Base-by-base conservation (phyloP, 1,140 invertebrate genomes). In the Penaeus indicus region DNA sequence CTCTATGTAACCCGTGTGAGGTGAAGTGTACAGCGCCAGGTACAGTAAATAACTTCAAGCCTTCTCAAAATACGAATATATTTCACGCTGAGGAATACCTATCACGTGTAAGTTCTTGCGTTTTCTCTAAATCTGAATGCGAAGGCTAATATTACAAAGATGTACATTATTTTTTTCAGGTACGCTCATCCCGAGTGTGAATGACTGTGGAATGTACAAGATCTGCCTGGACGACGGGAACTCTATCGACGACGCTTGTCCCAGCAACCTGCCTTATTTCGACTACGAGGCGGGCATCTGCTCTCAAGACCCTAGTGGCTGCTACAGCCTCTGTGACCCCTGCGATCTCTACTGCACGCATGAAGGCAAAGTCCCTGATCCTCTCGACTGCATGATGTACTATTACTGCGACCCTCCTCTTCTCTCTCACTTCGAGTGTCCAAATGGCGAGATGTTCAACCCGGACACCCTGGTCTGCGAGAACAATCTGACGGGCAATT, bases 361-460 rank as follows among this genome's bases (percentile, higher is more conserved):
- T 1, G 62, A 82, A n/a, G 86, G 86, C 21, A 67, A 64, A 27
- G 38, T 88, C 16, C 86, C 79, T 1, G 42, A 88, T 10, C 86
- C 86, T 11, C 22, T 21, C 22, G 54, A 88, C 63, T 88, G 86
- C 47, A 4, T n/a, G 1, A 64, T 60, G n/a, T 88, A 88, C 80
- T 69, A 63, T 16, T 88, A 88, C 64, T 88, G 86, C 79, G 79
- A 88, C 47, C 86, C 86, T 67, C 60, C 60, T 21, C 13, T 32
- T 10, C 38, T 69, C 21, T 63, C 80, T 18, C 27, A 25, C 21
- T 88, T 88, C 63, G 21, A 25, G 11, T 88, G 86, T 54, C 79
- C 86, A 13, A 62, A 47, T 2, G 64, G 19, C 8, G 54, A 62
- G 27, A 22, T 10, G 22, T 88, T 72, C 27, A 75, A 88, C 16